Conservation (phyloP, 2,113 vertebrate species). For the Spizaetus ornatus region DNA sequence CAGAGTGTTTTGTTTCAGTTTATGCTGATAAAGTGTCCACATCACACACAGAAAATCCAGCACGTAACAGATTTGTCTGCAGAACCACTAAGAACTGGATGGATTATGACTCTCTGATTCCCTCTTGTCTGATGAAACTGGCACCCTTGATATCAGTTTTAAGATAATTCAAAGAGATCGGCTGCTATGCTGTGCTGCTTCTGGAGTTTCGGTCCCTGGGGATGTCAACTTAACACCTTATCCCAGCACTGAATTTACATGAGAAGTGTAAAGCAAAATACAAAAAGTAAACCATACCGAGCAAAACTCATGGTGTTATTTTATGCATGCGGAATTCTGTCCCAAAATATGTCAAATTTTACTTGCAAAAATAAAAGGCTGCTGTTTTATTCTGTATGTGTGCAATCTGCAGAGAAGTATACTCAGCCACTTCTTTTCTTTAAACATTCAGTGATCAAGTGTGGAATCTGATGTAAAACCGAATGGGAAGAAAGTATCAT, state of each 20-base stretch:
- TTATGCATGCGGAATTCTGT: conserved; percentile 66
- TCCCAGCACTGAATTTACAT: conserved; percentile 9
- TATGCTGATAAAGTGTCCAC: neutral
- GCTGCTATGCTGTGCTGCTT: neutral
- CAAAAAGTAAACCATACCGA: conserved; percentile 39
- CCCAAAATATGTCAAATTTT: conserved; percentile 74
- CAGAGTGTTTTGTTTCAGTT: neutral
- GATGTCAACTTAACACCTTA: conserved; percentile 9
- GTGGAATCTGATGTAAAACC: conserved; percentile 68
- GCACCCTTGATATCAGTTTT: neutral
- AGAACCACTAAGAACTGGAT: neutral
- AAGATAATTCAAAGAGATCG: neutral
- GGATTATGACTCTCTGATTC: neutral
- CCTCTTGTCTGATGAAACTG: neutral
- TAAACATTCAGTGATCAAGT: conserved; percentile 64
- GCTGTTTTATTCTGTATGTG: conserved; percentile 65
- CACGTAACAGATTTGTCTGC: neutral
- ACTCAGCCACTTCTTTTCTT: conserved; percentile 66
- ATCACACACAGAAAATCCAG: neutral
- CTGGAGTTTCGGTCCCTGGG: neutral
- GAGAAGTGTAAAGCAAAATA: conserved; percentile 44
- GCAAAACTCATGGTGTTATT: conserved; percentile 59
- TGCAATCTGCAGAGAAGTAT: conserved; percentile 61
- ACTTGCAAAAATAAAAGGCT: conserved; percentile 77
- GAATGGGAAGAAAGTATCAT: conserved; percentile 71